These are phyloP conservation scores for Vulpes lagopus DNA, from an alignment of 2,113 vertebrate species.

Conservation along the genomic window DNA sequence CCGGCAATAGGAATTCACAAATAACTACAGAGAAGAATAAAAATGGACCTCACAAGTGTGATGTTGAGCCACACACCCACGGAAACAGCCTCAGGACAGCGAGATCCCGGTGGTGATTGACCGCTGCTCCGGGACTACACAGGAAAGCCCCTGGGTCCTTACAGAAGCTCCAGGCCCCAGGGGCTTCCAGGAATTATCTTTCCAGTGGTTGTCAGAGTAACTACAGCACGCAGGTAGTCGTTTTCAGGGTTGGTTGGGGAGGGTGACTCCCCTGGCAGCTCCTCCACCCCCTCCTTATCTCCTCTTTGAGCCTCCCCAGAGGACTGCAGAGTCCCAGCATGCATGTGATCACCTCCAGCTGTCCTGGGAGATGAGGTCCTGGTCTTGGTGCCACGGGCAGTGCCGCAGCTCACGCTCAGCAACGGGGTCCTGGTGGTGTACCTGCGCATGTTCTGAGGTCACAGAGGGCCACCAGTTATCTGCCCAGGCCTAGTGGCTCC, in stretches of 20 bases:
- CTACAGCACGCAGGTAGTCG: too few relatives aligned
- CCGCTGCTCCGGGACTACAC: neutral
- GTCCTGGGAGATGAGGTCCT: neutral
- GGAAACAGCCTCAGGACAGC: neutral
- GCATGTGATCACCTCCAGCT: neutral
- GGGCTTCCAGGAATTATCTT: too few relatives aligned
- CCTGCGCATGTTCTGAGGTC: neutral
- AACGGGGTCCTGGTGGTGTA: neutral
- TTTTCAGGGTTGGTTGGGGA: neutral
- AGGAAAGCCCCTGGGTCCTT: neutral
- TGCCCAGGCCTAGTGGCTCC: neutral
- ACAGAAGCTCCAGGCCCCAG: neutral
- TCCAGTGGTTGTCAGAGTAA: too few relatives aligned
- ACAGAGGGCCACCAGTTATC: neutral
- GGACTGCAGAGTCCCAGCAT: neutral
- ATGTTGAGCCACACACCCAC: neutral
- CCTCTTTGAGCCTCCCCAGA: neutral
- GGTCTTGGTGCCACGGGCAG: neutral
- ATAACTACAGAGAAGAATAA: neutral
- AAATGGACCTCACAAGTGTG: neutral
- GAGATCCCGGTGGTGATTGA: neutral
- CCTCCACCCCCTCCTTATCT: rapidly evolving
- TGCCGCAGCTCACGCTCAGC: neutral
- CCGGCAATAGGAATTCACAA: too few relatives aligned
- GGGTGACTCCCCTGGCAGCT: neutral